Percentiles rank a stretch among this genome's conserved stretches.
These are phyloP conservation scores for Cheilosia vulpina DNA, from an alignment of 2,888 invertebrate species.

Conservation along the genomic window DNA sequence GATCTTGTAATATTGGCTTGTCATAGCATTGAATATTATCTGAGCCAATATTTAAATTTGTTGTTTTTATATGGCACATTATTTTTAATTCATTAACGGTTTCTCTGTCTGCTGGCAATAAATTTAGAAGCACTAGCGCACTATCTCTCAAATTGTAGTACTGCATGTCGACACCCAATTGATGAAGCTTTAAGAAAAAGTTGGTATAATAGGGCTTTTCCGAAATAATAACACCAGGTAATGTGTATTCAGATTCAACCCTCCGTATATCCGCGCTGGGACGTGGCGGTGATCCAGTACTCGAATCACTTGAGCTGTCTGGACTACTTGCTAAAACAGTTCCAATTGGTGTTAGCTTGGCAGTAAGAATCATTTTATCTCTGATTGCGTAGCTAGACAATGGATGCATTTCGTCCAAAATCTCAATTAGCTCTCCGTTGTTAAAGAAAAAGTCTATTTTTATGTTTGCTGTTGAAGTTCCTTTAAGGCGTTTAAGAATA, in stretches of 20 bases:
- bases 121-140: constrained; percentile 81
- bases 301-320: constrained; percentile 97
- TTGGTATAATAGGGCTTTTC: constrained; percentile 90
- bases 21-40: constrained; percentile 37
- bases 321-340: constrained; percentile 91
- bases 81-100: constrained; percentile 83
- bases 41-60: constrained; percentile 27
- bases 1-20: constrained; percentile 33
- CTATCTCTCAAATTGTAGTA: constrained; percentile 93
- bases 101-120: constrained; percentile 83
- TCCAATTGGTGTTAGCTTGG: constrained; percentile 90
- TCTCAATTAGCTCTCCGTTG: constrained; percentile 94
- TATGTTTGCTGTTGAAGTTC: constrained; percentile 88
- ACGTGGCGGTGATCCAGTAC: constrained; percentile 95
- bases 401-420: constrained; percentile 93
- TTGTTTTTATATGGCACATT: constrained; percentile 80
- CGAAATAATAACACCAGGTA: constrained; percentile 97
- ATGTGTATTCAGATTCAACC: constrained; percentile 92
- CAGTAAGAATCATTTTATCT: constrained; percentile 94
- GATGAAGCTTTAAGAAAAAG: constrained; percentile 94
- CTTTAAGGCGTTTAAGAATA: constrained; percentile 85
- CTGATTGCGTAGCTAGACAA: constrained; percentile 91
- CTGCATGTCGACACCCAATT: constrained; percentile 92
- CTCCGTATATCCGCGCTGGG: constrained; percentile 90
- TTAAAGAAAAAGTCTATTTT: constrained; percentile 94